Evolutionary conservation across 2,113 vertebrate genomes (phyloP).

Genomic region (Hemiscyllium ocellatum): DNA sequence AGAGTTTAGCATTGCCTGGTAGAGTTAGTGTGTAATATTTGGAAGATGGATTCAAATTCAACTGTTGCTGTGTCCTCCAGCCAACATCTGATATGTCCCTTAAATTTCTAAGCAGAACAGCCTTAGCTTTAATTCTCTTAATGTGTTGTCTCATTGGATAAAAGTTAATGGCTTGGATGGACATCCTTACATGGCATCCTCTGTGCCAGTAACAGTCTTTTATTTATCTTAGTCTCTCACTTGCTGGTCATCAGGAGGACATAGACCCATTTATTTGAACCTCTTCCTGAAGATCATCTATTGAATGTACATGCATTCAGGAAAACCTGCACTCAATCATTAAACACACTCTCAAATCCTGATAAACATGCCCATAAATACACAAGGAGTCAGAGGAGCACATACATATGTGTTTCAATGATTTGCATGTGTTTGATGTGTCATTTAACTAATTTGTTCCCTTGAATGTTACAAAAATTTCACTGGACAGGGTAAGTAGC

Average conservation of each 20-base stretch:
- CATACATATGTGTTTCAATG: neutral
- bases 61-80: neutral
- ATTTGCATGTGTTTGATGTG: slow-evolving; percentile 25
- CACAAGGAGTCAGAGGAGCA: neutral
- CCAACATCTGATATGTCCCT: neutral
- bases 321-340: neutral
- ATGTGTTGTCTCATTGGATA: neutral
- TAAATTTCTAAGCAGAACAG: neutral
- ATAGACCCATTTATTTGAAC: neutral
- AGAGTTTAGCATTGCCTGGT: neutral
- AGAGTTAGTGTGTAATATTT: neutral
- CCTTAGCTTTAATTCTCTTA: neutral
- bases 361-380: neutral
- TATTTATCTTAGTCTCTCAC: neutral
- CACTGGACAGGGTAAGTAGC: neutral
- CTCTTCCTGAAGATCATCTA: neutral
- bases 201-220: neutral
- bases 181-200: neutral
- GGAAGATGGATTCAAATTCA: neutral
- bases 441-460: neutral
- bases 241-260: neutral
- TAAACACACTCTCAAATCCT: neutral
- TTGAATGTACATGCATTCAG: neutral
- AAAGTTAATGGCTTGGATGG: neutral
- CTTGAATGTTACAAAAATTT: neutral